phyloP scores from a whole-genome alignment of 53 echinoderm and acorn worm species.

The Temnopleurus reevesii region DNA sequence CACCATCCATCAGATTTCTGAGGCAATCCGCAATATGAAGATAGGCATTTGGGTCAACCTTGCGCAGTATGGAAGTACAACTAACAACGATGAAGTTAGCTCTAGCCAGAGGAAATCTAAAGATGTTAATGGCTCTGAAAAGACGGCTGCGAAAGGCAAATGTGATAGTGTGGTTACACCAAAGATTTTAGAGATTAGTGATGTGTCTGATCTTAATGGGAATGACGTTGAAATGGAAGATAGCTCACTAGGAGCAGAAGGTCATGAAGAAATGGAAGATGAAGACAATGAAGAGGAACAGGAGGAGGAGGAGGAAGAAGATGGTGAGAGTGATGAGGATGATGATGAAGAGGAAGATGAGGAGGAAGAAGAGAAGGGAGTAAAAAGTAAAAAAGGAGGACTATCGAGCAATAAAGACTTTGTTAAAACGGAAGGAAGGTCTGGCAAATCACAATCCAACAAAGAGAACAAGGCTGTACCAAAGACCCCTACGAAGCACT shows the following conservation, averaged over 20 bases:
- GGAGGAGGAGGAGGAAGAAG: constrained; percentile 22
- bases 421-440: constrained; percentile 16
- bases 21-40: constrained; percentile 92
- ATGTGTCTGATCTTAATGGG: neutral
- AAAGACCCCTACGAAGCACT: constrained; percentile 33
- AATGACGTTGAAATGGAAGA: constrained; percentile 29
- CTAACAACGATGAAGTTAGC: constrained; percentile 51
- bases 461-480: constrained; percentile 53
- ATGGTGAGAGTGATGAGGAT: constrained; percentile 28
- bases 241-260: neutral
- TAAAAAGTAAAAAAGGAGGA: constrained; percentile 12
- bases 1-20: constrained; percentile 87
- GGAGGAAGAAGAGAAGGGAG: neutral
- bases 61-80: constrained; percentile 61
- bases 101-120: neutral
- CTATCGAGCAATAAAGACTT: neutral
- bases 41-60: constrained; percentile 94
- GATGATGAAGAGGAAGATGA: neutral
- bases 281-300: constrained; percentile 40
- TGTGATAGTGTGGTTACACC: constrained; percentile 32
- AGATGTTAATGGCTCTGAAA: constrained; percentile 11
- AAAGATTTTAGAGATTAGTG: neutral
- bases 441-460: constrained; percentile 17
- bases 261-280: neutral
- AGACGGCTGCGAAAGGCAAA: constrained; percentile 4